Evolutionary conservation across 92 coral and sea anemone species (phyloP), one percentile per base, ranked within the genome.

Genomic region (Epizoanthus scotinus): DNA sequence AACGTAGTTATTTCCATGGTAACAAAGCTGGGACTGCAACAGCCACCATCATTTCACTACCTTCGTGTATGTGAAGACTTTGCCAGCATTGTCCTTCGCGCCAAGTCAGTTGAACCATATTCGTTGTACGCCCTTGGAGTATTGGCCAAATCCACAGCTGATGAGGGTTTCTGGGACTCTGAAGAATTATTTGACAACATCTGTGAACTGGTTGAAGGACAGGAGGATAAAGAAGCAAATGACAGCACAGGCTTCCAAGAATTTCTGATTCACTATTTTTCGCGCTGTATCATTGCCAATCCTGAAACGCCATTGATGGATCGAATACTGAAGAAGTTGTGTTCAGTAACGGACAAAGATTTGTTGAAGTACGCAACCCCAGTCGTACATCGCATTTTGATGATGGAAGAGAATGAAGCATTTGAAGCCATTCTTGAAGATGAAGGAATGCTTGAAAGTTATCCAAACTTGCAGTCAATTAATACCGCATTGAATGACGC

Each of bases 11-110:
- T 91, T 50, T 89, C 99, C 2, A 24, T 75, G 81, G 56, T 75
- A 36, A 83, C 90, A 8, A 93, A 88, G 50, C 88, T 83, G 60
- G 84, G 88, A 64, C 82, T 89, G 63, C 84, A 77, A 18, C 79
- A 73, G 55, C 74, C 83, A 38, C 94, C 94, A 29, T 93, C 92
- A 8, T 87, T 91, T 67, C 88, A 88, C 77, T 95, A 58, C 73
- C 85, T 95, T 36, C 94, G 93, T 71, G 91, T 95, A 49, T 95
- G 99, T 80, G 69, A 87, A 70, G 99, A 95, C 57, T 95, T 91
- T 56, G 88, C 93, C 17, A 86, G 79, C 31, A 61, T 87, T 44
- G 73, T 91, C 13, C 64, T 79, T 26, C 62, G 77, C 40, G 84
- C 89, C 19, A 82, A 72, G 59, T 19, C 61, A 47, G 74, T 69